A percentile compares a stretch with the other conserved stretches of the same genome.
Evolutionary conservation across 2,888 invertebrate species (phyloP).

Genomic region (Pyralis farinalis): DNA sequence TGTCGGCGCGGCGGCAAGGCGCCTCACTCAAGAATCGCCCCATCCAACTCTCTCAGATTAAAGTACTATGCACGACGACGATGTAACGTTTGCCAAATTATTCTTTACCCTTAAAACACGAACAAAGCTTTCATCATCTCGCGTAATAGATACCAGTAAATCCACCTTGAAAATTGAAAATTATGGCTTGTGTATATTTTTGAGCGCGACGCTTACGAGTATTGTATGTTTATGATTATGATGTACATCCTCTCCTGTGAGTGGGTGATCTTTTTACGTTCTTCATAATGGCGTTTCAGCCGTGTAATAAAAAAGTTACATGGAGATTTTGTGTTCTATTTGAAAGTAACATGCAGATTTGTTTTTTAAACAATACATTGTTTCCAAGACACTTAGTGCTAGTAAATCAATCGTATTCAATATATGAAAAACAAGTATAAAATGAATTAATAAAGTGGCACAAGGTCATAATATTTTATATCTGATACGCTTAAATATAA

Average conservation of each 20-base stretch:
- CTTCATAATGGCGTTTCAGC: constrained; percentile 3
- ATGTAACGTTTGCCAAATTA: constrained; percentile 45
- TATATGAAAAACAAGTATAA: too few species aligned
- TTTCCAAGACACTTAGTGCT: background rate
- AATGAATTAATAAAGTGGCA: too few species aligned
- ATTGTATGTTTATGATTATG: constrained; percentile 12
- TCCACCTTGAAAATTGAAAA: constrained; percentile 41
- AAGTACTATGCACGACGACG: constrained; percentile 25
- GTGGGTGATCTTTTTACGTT: constrained; percentile 10
- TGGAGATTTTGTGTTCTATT: constrained; percentile 8
- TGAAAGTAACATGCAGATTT: constrained; percentile 5
- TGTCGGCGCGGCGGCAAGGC: constrained; percentile 43
- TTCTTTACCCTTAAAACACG: constrained; percentile 41
- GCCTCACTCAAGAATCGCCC: constrained; percentile 34
- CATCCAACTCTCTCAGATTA: constrained; percentile 36
- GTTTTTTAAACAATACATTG: constrained; percentile 1
- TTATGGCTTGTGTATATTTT: constrained; percentile 24
- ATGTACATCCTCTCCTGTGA: constrained; percentile 2
- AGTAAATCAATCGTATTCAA: background rate
- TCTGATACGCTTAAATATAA: too few species aligned
- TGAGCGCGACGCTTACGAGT: constrained; percentile 18
- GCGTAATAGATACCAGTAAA: constrained; percentile 39
- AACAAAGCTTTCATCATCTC: constrained; percentile 42
- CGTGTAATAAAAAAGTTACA: constrained; percentile 9
- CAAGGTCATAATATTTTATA: too few species aligned